These are phyloP conservation scores for Cardiocondyla obscurior DNA, from an alignment of 1,140 invertebrate species.

Conservation along the genomic window DNA sequence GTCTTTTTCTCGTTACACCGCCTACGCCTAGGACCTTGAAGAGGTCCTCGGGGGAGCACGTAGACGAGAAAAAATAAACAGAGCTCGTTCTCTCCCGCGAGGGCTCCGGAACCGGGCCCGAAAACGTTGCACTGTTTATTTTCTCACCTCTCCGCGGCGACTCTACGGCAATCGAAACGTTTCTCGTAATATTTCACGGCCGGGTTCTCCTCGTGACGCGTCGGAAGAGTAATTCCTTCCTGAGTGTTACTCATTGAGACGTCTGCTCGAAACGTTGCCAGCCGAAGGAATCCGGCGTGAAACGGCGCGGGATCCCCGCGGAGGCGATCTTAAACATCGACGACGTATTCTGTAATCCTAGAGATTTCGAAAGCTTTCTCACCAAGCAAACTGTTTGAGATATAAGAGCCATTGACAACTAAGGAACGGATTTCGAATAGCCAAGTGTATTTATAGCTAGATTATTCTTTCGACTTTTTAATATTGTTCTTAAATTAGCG, in stretches of 20 bases:
- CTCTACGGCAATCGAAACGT: conserved; percentile 25
- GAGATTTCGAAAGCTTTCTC: conserved; percentile 21
- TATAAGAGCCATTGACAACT: background rate
- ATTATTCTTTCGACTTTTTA: background rate
- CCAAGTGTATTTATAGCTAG: background rate
- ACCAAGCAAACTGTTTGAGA: background rate
- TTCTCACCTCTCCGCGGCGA: conserved; percentile 62
- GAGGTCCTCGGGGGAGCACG: conserved; percentile 27
- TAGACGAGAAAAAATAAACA: conserved; percentile 71
- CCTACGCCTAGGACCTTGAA: conserved; percentile 15
- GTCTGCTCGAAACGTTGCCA: background rate
- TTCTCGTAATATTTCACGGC: conserved; percentile 28
- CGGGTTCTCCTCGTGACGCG: conserved; percentile 27
- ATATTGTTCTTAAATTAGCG: background rate
- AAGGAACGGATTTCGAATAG: background rate
- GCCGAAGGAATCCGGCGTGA: background rate
- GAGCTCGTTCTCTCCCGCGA: background rate
- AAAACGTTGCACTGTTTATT: conserved; percentile 69
- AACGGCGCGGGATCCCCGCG: background rate
- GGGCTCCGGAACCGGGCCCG: conserved; percentile 9
- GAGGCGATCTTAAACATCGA: background rate
- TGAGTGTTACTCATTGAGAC: conserved; percentile 55
- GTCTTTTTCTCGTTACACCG: conserved; percentile 35
- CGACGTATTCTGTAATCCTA: conserved; percentile 33
- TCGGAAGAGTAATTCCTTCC: conserved; percentile 51